Conservation (phyloP, 92 coral and sea anemone genomes). For the Scolanthus callimorphus region DNA sequence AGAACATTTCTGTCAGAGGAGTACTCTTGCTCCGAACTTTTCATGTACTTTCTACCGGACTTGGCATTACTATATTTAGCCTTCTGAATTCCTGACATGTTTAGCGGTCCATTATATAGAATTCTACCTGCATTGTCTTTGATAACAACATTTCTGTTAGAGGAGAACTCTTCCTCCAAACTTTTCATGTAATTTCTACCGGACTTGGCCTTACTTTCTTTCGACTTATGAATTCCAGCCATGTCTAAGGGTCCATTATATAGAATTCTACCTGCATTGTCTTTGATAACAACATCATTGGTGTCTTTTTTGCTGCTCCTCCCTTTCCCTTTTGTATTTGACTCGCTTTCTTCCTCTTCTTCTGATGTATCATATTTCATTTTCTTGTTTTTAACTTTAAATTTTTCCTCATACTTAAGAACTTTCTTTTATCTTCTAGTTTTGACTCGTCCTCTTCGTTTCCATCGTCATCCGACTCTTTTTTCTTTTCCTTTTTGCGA, state of each 20-base stretch:
- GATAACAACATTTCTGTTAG: slow-evolving; percentile 12
- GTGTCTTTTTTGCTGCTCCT: no score
- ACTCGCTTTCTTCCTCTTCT: no score
- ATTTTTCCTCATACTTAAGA: no score
- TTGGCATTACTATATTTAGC: slow-evolving; percentile 2
- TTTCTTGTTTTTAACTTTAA: no score
- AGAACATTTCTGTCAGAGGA: background rate
- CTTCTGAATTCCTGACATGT: slow-evolving; percentile 12
- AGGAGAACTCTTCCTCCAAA: background rate
- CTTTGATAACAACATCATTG: no score
- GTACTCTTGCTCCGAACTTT: background rate
- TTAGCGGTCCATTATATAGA: slow-evolving; percentile 21
- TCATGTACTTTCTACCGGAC: background rate
- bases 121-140: slow-evolving; percentile 20
- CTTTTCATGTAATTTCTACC: background rate
- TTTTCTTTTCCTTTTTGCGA: background rate
- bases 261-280: no score
- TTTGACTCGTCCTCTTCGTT: background rate
- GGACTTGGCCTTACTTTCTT: slow-evolving; percentile 6
- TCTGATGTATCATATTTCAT: no score
- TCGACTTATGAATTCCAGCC: slow-evolving; percentile 17
- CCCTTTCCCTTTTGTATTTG: no score
- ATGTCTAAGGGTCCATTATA: no score
- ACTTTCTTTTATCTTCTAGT: background rate
- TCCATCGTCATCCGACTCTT: background rate